These are phyloP conservation scores for Sylvia atricapilla DNA, from an alignment of 2,113 vertebrate species.

Conservation along the genomic window DNA sequence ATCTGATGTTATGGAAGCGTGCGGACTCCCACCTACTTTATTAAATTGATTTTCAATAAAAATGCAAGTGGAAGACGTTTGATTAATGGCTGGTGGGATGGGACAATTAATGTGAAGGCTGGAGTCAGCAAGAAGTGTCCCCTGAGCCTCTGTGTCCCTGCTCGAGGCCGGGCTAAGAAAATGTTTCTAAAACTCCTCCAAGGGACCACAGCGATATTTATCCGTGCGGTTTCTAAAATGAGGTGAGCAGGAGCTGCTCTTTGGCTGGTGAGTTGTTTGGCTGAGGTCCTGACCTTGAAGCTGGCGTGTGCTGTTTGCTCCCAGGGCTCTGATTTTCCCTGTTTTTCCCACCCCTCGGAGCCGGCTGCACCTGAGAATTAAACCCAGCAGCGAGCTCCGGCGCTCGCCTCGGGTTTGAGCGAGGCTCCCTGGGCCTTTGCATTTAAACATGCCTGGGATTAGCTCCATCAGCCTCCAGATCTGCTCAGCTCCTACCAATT, in stretches of 20 bases:
- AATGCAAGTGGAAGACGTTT: slow-evolving; percentile 33
- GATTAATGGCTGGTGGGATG: slow-evolving; percentile 29
- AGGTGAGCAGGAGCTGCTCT: background rate
- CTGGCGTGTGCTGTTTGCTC: background rate
- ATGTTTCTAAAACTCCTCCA: background rate
- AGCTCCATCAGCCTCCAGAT: slow-evolving; percentile 16
- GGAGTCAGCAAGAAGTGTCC: slow-evolving; percentile 44
- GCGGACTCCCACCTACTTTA: slow-evolving; percentile 60
- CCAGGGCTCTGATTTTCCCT: background rate
- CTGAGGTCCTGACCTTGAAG: background rate
- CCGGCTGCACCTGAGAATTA: background rate
- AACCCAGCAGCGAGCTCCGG: background rate
- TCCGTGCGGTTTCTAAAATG: accelerated
- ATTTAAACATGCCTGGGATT: slow-evolving; percentile 31
- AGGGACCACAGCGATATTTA: background rate
- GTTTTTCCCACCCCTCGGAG: background rate
- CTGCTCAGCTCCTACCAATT: background rate
- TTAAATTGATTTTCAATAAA: slow-evolving; percentile 68
- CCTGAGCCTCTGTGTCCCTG: background rate
- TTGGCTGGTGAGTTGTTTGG: background rate
- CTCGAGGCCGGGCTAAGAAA: background rate
- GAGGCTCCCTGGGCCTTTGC: slow-evolving; percentile 8
- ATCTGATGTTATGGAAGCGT: slow-evolving; percentile 42
- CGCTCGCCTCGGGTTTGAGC: background rate
- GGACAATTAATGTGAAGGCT: slow-evolving; percentile 31